These are phyloP conservation scores for Cassiopea andromeda DNA, from an alignment of 30 jellyfish, hydroid and myxozoan genomes.

Conservation along the genomic window DNA sequence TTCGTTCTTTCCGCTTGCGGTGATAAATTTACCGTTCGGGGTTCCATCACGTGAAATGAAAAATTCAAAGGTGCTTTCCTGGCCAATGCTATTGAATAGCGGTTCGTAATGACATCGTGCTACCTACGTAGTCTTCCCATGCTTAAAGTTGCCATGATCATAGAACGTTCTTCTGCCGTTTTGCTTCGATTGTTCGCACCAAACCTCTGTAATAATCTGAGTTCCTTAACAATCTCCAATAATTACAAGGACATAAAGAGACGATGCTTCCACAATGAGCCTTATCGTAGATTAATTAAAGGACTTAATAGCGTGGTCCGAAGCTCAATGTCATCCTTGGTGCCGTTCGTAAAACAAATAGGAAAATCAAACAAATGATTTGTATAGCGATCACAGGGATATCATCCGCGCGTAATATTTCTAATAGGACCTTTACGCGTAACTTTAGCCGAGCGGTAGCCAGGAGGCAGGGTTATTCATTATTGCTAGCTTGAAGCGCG, in stretches of 20 bases:
- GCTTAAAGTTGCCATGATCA: neutral
- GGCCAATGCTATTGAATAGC: neutral
- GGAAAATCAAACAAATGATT: constrained; percentile 36
- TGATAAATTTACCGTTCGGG: neutral
- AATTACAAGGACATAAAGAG: constrained; percentile 16
- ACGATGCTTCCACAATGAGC: constrained; percentile 44
- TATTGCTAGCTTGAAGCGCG: neutral
- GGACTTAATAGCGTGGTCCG: constrained; percentile 21
- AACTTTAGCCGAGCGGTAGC: neutral
- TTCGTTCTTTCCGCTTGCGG: constrained; percentile 56
- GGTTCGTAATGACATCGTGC: neutral
- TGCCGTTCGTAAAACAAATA: constrained; percentile 41
- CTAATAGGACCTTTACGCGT: neutral
- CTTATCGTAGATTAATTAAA: constrained; percentile 67
- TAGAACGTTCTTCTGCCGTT: neutral
- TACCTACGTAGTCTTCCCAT: neutral
- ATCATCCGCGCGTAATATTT: neutral
- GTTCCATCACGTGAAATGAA: neutral
- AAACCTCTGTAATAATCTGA: constrained; percentile 38
- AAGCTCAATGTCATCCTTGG: constrained; percentile 18
- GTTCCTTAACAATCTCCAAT: constrained; percentile 23
- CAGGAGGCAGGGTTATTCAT: neutral
- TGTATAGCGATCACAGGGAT: constrained; percentile 11
- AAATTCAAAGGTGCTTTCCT: neutral
- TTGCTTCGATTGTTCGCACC: constrained; percentile 43